These are phyloP conservation scores for Rhagoletis zephyria DNA, from an alignment of 1,140 invertebrate genomes.

Conservation along the genomic window DNA sequence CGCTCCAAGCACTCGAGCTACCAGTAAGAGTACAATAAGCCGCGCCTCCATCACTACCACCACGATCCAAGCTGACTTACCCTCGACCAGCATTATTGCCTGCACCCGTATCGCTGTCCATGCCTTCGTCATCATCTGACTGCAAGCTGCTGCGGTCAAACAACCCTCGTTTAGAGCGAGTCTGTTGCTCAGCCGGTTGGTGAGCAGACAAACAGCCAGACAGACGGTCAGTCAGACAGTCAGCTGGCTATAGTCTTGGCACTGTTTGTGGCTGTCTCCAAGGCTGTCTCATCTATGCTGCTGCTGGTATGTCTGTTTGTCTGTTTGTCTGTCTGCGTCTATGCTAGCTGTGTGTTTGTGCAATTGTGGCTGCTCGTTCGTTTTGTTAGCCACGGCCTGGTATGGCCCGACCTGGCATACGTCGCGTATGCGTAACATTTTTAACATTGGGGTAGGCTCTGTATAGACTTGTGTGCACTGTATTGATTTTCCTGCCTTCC, in stretches of 20 bases:
- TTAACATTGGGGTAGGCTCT: constrained; percentile 50
- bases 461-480: background rate
- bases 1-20: background rate
- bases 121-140: background rate
- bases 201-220: background rate
- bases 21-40: constrained; percentile 1
- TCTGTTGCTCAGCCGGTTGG: background rate
- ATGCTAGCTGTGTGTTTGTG: constrained; percentile 21
- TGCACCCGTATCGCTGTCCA: too few relatives aligned
- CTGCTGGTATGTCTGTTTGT: background rate
- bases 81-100: background rate
- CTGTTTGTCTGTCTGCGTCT: background rate
- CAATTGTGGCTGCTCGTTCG: constrained; percentile 2
- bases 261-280: background rate
- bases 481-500: constrained; percentile 21
- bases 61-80: background rate
- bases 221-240: background rate
- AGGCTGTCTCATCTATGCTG: constrained; percentile 13
- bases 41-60: background rate
- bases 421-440: constrained; percentile 51
- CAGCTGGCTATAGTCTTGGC: background rate
- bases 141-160: constrained; percentile 33
- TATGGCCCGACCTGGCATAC: background rate
- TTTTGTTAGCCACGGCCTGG: background rate
- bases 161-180: constrained; percentile 7